Evolutionary conservation across 1,140 invertebrate genomes (phyloP).

Genomic region (Aricia agestis): DNA sequence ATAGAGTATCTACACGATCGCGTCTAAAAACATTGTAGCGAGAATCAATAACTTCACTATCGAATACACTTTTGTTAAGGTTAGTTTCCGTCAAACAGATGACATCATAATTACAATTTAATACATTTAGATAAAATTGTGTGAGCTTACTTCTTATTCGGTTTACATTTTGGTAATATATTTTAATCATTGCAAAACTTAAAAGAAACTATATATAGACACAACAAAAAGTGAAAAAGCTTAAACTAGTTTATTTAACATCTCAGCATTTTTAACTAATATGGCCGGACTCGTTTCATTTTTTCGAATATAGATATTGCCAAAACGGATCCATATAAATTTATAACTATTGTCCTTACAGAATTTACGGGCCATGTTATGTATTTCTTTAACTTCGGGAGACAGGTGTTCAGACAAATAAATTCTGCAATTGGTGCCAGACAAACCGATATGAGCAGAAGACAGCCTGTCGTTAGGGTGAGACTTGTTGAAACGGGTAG

Average conservation of each 20-base stretch:
- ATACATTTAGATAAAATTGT: slow-evolving; percentile 18
- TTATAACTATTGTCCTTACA: not conserved
- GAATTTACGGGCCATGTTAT: too few relatives aligned
- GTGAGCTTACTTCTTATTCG: slow-evolving; percentile 21
- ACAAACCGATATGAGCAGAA: not conserved
- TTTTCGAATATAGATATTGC: slow-evolving; percentile 13
- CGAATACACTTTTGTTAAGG: slow-evolving; percentile 24
- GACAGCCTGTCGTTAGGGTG: not conserved
- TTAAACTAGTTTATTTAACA: not conserved
- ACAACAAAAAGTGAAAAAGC: not conserved
- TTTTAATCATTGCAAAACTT: not conserved
- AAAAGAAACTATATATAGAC: not conserved
- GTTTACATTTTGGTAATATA: slow-evolving; percentile 28
- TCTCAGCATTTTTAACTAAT: not conserved
- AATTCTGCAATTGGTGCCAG: not conserved
- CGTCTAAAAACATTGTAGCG: slow-evolving; percentile 27
- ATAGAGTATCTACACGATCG: slow-evolving; percentile 18
- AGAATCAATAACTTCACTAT: slow-evolving; percentile 24
- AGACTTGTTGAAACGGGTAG: slow-evolving; percentile 6
- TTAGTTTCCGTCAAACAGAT: slow-evolving; percentile 30
- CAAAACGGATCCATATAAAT: slow-evolving; percentile 12
- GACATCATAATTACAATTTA: slow-evolving; percentile 25
- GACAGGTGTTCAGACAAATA: not conserved
- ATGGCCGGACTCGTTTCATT: slow-evolving; percentile 1
- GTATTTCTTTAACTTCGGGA: not conserved